A percentile compares a stretch with the other conserved stretches of the same genome.
Conservation (phyloP, 2,888 invertebrate genomes). For the Acleris literana region DNA sequence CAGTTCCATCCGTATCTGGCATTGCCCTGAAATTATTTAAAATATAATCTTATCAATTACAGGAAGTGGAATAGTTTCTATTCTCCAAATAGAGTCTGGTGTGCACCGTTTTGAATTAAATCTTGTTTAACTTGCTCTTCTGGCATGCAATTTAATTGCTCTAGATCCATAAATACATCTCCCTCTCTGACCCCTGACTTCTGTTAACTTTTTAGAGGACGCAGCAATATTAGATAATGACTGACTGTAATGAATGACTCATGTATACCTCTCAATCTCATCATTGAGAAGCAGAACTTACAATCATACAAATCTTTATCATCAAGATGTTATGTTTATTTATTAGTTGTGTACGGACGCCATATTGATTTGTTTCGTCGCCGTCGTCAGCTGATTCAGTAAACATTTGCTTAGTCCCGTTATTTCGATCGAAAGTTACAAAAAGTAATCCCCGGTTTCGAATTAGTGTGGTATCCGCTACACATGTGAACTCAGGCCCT, state of each 20-base stretch:
- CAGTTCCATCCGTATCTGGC: constrained; percentile 70
- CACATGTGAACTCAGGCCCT: constrained; percentile 43
- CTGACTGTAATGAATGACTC: too few relatives aligned
- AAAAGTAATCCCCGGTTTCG: constrained; percentile 41
- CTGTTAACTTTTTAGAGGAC: background rate
- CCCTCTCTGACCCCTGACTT: background rate
- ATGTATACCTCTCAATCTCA: too few relatives aligned
- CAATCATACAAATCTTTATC: too few relatives aligned
- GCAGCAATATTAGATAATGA: too few relatives aligned
- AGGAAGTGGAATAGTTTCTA: constrained; percentile 58
- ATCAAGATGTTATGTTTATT: too few relatives aligned
- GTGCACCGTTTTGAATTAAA: background rate
- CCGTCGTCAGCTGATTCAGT: constrained; percentile 29
- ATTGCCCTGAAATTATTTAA: constrained; percentile 69
- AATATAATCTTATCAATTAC: constrained; percentile 64
- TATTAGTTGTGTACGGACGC: too few relatives aligned
- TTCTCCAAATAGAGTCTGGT: constrained; percentile 24
- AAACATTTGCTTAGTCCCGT: constrained; percentile 39
- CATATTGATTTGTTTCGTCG: constrained; percentile 7
- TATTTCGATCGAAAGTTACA: constrained; percentile 40
- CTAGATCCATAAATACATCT: too few relatives aligned
- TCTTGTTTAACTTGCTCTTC: too few relatives aligned
- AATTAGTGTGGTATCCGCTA: constrained; percentile 64
- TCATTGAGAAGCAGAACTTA: too few relatives aligned
- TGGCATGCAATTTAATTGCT: too few relatives aligned